Base-by-base conservation (phyloP, 2,888 invertebrate species). In the Drosophila diplacantha region DNA sequence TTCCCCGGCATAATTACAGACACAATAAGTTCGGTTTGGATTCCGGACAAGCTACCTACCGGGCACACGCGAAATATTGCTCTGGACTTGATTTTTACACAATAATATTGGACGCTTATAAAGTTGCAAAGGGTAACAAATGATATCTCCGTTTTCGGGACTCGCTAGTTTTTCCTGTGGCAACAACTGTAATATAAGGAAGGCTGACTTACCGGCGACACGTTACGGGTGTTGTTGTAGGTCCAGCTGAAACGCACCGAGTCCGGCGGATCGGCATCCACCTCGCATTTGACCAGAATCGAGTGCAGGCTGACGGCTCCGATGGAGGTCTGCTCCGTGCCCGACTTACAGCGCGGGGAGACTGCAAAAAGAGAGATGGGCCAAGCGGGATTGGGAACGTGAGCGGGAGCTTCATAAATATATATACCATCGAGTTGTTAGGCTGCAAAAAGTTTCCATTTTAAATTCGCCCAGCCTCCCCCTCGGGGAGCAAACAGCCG, bases 241-340 rank as follows among this genome's bases (percentile, higher is more conserved):
- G 95, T 95, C 95, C 95, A 95, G 74, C 93, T 94, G 87, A 95
- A 95, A 76, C 93, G 90, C 35, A 93, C 89, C 0, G 91, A 90
- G 54, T 92, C 92, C 18, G 91, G 90, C 0, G 95, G 94, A 44
- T 94, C 92, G 0, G 96, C 94, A 69, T 94, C 93, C 52, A 96
- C 94, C 69, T 95, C 93, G 85, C 96, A 96, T 53, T 92, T 91
- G 9, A 95, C 92, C 54, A 92, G 90, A 51, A 95, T 90, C 52
- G 93, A 92, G 62, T 94, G 93, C 72, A 93, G 92, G 37, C 93
- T 92, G 24, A 94, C 90, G 3, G 93, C 93, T 3, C 94, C 93
- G 44, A 95, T 88, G 74, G 93, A 92, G 78, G 91, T 92, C 52
- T 91, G 90, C 69, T 93, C 93, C 61, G 91, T 91, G 41, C 94